Evolutionary conservation across 2,797 vertebrate genomes (phyloP).

Genomic region (Sibirionetta formosa): DNA sequence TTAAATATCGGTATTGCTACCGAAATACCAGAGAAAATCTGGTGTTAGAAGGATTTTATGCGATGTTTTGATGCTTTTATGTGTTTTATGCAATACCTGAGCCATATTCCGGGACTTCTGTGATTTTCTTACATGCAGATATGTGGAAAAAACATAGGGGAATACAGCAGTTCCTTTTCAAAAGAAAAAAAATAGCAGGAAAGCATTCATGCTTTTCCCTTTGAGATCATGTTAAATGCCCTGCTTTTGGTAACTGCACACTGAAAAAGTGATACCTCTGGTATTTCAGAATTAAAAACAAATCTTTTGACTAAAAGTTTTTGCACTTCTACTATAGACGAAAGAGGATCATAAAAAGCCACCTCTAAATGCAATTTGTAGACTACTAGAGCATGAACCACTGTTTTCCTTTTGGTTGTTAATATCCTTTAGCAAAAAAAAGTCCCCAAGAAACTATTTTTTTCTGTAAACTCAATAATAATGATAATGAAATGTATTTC

Average conservation of each 20-base stretch:
- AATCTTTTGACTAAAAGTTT: background rate
- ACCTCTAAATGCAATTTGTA: background rate
- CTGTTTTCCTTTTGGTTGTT: background rate
- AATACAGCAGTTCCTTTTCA: background rate
- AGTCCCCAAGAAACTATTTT: rapidly evolving
- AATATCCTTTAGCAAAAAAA: background rate
- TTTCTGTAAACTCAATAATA: background rate
- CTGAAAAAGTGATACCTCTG: background rate
- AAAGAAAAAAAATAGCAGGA: background rate
- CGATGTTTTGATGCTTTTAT: background rate
- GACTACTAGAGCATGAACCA: background rate
- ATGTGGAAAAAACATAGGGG: background rate
- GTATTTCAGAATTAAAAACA: background rate
- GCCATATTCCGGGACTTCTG: background rate
- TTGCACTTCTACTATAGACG: background rate
- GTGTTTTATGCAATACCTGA: background rate
- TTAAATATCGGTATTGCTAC: background rate
- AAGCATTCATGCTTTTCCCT: background rate
- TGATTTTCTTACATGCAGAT: background rate
- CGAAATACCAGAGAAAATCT: background rate
- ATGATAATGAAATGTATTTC: background rate
- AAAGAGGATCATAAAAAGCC: background rate
- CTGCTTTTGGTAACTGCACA: background rate
- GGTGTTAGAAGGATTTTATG: background rate
- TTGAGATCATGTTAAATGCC: background rate